Evolutionary conservation across 2,888 invertebrate genomes (phyloP), one percentile per base, ranked within the genome.

Genomic region (Chrysotoxum bicinctum): DNA sequence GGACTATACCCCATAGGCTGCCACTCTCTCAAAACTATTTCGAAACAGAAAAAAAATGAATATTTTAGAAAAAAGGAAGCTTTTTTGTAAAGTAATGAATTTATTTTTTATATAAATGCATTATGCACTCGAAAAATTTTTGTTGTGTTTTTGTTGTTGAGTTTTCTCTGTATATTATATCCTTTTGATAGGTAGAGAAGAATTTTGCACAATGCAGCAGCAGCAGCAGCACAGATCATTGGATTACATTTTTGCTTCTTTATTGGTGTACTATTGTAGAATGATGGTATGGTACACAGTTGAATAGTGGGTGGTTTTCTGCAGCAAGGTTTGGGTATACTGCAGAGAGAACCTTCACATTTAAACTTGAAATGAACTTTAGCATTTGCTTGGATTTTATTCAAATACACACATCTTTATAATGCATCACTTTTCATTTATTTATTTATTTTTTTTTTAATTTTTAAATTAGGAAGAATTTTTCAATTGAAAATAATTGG

Each of bases 261-360:
- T 83, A 50, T 62, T 80, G 68, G 60, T 74, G 73, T 64, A 45
- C 35, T 52, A 19, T 73, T 58, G 58, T 50, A 58, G 62, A 52
- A 60, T 54, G 54, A 77, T 73, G 73, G 56, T 72, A 40, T n/a
- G 73, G 79, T 62, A 40, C 50, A 76, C 26, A 48, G 35, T n/a
- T 54, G 68, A 52, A 72, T 48, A 30, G 83, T 69, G 73, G 83
- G 64, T 84, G 70, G 54, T 75, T 66, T 66, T 52, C 64, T 76
- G 75, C 76, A 75, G 64, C 50, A 26, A 21, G 52, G 45, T 70
- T 72, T 64, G 64, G 62, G 14, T 66, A 37, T 69, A 69, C 56
- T 79, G 78, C 83, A 84, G 66, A 54, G 62, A 60, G 66, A 74
- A 76, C 85, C 76, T 69, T 81, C 68, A 81, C 85, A 81, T 73